These are phyloP conservation scores for Syrmaticus mikado DNA, from an alignment of 2,113 vertebrate species.

Conservation along the genomic window DNA sequence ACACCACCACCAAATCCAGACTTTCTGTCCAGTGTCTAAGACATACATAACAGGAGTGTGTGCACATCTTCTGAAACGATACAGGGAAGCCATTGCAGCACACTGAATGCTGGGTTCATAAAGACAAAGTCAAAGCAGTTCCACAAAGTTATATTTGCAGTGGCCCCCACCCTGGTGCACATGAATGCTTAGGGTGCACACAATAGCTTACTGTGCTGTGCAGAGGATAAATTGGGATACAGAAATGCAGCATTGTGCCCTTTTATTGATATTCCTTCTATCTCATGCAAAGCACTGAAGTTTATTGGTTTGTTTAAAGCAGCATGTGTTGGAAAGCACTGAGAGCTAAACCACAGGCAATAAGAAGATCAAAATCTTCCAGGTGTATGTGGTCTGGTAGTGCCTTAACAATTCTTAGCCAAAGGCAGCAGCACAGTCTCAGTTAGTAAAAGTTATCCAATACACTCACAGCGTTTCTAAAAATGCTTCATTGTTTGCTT, in stretches of 20 bases:
- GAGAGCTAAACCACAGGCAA: background rate
- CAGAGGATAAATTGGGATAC: background rate
- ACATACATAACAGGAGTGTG: background rate
- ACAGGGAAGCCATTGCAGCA: background rate
- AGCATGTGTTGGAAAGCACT: background rate
- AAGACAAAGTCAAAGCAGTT: background rate
- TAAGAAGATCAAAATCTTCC: background rate
- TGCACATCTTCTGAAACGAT: background rate
- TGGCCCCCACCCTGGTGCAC: background rate
- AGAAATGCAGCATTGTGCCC: background rate
- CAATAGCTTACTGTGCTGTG: fast-evolving
- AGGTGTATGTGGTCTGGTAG: background rate
- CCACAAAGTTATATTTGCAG: background rate
- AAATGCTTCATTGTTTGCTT: background rate
- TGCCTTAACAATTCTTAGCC: background rate
- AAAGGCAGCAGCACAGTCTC: background rate
- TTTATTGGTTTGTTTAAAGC: background rate
- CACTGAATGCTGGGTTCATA: background rate
- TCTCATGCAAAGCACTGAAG: background rate
- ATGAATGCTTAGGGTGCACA: background rate
- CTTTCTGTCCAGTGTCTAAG: background rate
- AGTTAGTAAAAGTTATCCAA: background rate
- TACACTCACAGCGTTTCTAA: background rate
- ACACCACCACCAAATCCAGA: background rate
- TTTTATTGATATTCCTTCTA: background rate